These are phyloP conservation scores for Buphagus erythrorhynchus DNA, from an alignment of 2,797 vertebrate genomes.

Conservation along the genomic window DNA sequence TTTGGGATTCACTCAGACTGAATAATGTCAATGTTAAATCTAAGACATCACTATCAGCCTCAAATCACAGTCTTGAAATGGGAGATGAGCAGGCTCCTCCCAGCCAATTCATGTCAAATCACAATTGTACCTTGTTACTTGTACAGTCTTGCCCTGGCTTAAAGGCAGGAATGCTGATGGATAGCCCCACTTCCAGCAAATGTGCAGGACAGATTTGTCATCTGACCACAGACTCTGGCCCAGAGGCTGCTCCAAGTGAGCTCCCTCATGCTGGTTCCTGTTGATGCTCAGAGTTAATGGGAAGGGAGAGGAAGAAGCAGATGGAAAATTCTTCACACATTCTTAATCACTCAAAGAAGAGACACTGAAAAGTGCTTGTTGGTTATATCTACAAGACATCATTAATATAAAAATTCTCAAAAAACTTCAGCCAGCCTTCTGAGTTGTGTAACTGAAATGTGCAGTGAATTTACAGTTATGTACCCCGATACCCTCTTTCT, in stretches of 20 bases:
- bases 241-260: not conserved
- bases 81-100: not conserved
- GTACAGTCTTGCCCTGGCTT: not conserved
- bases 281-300: not conserved
- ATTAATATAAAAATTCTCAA: not conserved
- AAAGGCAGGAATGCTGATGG: not conserved
- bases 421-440: not conserved
- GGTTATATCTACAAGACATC: not conserved
- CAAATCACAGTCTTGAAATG: not conserved
- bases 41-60: not conserved
- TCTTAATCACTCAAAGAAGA: not conserved
- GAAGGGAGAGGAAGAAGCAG: not conserved
- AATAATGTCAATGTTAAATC: rapidly evolving
- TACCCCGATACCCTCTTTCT: not conserved
- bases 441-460: not conserved
- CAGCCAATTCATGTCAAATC: not conserved
- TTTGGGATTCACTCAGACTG: not conserved
- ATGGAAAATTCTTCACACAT: not conserved
- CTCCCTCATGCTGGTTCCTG: not conserved
- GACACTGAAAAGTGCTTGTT: not conserved
- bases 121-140: not conserved
- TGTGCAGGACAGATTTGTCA: not conserved
- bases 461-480: rapidly evolving
- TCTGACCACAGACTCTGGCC: not conserved
- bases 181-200: not conserved